Percentiles rank a stretch among this genome's conserved stretches.
phyloP scores from a whole-genome alignment of 2,888 invertebrate genomes.

The Athalia rosae region DNA sequence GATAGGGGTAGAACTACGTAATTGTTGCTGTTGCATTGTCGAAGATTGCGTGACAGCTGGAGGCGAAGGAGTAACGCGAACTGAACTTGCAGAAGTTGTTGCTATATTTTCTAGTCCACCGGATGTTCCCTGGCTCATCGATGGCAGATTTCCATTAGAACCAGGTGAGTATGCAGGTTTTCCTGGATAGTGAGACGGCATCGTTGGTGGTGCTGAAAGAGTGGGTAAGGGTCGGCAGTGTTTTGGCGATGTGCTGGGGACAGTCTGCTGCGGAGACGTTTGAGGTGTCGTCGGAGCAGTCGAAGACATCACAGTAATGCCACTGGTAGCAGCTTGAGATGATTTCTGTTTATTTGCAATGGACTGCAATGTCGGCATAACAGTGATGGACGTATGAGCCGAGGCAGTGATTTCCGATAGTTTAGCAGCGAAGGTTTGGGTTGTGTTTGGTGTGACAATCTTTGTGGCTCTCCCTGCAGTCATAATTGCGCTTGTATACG shows the following conservation, averaged over 20 bases:
- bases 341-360: slow-evolving; percentile 62
- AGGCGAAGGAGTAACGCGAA: slow-evolving; percentile 65
- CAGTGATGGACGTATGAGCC: slow-evolving; percentile 56
- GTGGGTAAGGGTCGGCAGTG: slow-evolving; percentile 71
- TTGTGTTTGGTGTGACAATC: slow-evolving; percentile 76
- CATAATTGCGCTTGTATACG: slow-evolving; percentile 77
- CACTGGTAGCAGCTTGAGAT: slow-evolving; percentile 52
- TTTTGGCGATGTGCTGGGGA: slow-evolving; percentile 69
- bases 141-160: slow-evolving; percentile 62
- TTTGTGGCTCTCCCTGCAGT: slow-evolving; percentile 74
- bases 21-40: slow-evolving; percentile 56
- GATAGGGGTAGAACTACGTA: slow-evolving; percentile 63
- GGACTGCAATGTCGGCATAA: slow-evolving; percentile 63
- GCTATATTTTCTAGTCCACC: slow-evolving; percentile 58
- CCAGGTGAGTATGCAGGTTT: slow-evolving; percentile 65
- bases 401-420: slow-evolving; percentile 77
- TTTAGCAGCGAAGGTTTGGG: slow-evolving; percentile 85
- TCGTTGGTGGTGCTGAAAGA: slow-evolving; percentile 66
- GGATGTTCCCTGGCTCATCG: slow-evolving; percentile 55
- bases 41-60: slow-evolving; percentile 55
- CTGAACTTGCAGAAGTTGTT: slow-evolving; percentile 61
- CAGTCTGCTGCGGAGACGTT: slow-evolving; percentile 62
- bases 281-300: slow-evolving; percentile 58
- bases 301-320: slow-evolving; percentile 55
- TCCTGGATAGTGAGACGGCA: slow-evolving; percentile 63